These are phyloP conservation scores for Pangasius macronema DNA, from an alignment of 2,797 vertebrate genomes.

Conservation along the genomic window DNA sequence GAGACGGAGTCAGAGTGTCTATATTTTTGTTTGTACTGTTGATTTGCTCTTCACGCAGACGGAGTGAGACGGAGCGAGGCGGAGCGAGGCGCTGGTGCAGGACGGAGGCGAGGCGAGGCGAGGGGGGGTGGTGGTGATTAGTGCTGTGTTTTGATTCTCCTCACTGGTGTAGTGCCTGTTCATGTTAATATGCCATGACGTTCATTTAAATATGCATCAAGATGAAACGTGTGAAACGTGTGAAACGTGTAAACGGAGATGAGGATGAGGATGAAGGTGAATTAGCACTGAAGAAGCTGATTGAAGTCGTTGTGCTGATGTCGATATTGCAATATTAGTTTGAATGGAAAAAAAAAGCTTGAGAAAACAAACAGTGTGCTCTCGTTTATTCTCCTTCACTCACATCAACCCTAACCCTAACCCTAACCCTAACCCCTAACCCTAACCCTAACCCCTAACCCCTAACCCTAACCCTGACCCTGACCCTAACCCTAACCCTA, in stretches of 20 bases:
- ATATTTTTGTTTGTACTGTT: conserved; percentile 69
- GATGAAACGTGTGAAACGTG: conserved; percentile 69
- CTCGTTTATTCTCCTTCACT: conserved; percentile 45
- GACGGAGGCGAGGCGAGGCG: too few species aligned
- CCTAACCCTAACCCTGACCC: too few species aligned
- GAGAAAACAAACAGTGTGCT: conserved; percentile 63
- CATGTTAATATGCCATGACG: conserved; percentile 78
- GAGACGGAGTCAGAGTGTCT: conserved; percentile 75
- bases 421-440: too few species aligned
- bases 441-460: too few species aligned
- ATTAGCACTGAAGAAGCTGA: conserved; percentile 54
- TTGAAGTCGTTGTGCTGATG: conserved; percentile 75
- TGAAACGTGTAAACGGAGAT: conserved; percentile 58
- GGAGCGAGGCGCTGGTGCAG: too few species aligned
- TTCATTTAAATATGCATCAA: conserved; percentile 83
- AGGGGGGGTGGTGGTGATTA: too few species aligned
- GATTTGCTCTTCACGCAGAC: conserved; percentile 76
- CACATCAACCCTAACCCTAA: too few species aligned
- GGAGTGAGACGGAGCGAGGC: conserved; percentile 56
- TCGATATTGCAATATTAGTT: conserved; percentile 76
- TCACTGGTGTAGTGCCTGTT: conserved; percentile 85
- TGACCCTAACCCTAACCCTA: too few species aligned
- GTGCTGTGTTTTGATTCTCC: conserved; percentile 79
- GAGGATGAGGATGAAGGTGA: conserved; percentile 65
- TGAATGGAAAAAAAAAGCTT: conserved; percentile 74